phyloP scores from a whole-genome alignment of 2,797 vertebrate genomes.

The Smutsia temminckii region DNA sequence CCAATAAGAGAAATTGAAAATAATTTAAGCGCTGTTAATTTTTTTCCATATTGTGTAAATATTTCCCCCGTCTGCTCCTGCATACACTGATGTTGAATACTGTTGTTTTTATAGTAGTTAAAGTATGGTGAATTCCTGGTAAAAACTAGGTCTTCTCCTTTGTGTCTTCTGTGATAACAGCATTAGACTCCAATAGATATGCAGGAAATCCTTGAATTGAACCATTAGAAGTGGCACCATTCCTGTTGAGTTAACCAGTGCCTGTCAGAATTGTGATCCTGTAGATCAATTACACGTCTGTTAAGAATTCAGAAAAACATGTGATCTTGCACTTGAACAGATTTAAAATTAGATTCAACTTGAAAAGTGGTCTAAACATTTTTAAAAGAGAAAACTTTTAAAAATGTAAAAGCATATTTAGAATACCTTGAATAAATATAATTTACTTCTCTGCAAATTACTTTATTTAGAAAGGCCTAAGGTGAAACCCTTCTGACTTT shows the following conservation, averaged over 20 bases:
- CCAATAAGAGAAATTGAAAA: slow-evolving; percentile 3
- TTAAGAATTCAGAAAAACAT: background rate
- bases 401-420: background rate
- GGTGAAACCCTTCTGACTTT: background rate
- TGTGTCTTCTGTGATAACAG: background rate
- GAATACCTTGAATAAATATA: slow-evolving; percentile 33
- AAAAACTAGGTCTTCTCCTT: background rate
- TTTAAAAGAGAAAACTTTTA: slow-evolving; percentile 21
- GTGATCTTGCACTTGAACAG: background rate
- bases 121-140: background rate
- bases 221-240: background rate
- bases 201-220: background rate
- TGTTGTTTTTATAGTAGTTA: background rate
- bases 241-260: background rate
- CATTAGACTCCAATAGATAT: background rate
- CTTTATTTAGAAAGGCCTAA: slow-evolving; percentile 40
- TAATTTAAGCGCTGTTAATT: background rate
- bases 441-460: slow-evolving; percentile 30
- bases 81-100: background rate
- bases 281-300: background rate
- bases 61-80: background rate
- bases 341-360: slow-evolving; percentile 49
- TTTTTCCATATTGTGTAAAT: slow-evolving; percentile 1
- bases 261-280: background rate
- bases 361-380: slow-evolving; percentile 21